Conservation (phyloP, 2,888 invertebrate genomes). For the Iselma pallidipennis region DNA sequence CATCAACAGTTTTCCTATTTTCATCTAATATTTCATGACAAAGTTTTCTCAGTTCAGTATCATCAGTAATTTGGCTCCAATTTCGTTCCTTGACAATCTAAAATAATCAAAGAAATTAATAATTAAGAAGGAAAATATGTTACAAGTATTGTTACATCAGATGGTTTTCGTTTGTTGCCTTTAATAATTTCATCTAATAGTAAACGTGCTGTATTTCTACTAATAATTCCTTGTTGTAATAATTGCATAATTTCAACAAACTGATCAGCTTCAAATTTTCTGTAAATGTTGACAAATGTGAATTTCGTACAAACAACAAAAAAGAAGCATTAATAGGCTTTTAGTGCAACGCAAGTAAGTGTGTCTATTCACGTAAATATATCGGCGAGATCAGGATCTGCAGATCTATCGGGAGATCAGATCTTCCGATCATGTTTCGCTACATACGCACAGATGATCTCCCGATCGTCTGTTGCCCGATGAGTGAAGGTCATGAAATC, state of each 20-base stretch:
- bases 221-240: conserved; percentile 65
- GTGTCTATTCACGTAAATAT: too few species aligned
- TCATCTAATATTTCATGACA: conserved; percentile 66
- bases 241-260: conserved; percentile 68
- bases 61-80: conserved; percentile 68
- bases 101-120: conserved; percentile 24
- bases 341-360: not conserved
- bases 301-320: conserved; percentile 9
- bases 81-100: conserved; percentile 66
- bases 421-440: too few species aligned
- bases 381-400: too few species aligned
- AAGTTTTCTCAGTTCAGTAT: conserved; percentile 61
- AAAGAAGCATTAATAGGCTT: conserved; percentile 3
- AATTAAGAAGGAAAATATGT: not conserved
- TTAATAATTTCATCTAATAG: conserved; percentile 59
- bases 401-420: too few species aligned
- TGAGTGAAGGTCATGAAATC: too few species aligned
- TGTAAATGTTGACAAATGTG: too few species aligned
- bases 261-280: conserved; percentile 58
- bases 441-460: too few species aligned
- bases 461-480: too few species aligned
- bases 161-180: conserved; percentile 52
- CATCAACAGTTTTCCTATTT: conserved; percentile 68
- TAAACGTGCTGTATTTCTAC: conserved; percentile 62
- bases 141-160: not conserved